Conservation (phyloP, 2,113 vertebrate species). For the Gopherus flavomarginatus region DNA sequence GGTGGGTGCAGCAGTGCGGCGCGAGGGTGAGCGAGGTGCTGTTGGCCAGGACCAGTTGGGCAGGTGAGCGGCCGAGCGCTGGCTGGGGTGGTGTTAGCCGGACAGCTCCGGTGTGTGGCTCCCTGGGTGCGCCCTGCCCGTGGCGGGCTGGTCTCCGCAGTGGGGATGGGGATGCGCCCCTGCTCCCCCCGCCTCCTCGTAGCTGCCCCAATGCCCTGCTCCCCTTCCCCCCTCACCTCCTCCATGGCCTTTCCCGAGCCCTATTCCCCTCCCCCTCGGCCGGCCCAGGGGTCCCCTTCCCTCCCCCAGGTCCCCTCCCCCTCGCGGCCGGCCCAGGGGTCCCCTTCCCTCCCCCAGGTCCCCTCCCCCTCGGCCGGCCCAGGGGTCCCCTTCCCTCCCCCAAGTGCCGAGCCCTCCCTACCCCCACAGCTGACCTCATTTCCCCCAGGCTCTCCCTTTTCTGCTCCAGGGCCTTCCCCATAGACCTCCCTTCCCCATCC, state of each 20-base stretch:
- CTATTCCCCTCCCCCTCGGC: too few relatives aligned
- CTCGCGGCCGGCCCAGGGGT: accelerated
- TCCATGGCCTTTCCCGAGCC: too few relatives aligned
- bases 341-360: neutral
- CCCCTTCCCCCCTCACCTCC: neutral
- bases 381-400: neutral
- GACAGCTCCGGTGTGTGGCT: neutral
- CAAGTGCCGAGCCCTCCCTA: accelerated
- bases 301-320: accelerated
- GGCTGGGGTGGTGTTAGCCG: too few relatives aligned
- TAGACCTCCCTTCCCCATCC: too few relatives aligned
- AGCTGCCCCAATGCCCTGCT: neutral
- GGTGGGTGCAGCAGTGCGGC: neutral
- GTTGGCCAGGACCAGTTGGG: neutral
- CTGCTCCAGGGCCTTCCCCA: too few relatives aligned
- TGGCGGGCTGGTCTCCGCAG: neutral
- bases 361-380: accelerated
- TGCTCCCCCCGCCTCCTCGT: accelerated
- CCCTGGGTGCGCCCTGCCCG: too few relatives aligned
- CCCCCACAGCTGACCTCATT: accelerated
- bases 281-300: neutral
- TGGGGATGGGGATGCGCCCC: too few relatives aligned
- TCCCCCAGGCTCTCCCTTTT: too few relatives aligned
- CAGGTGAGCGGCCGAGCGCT: neutral
- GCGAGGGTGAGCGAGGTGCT: neutral